Base-by-base conservation (phyloP, 2,797 vertebrate species). In the Spatula clypeata region DNA sequence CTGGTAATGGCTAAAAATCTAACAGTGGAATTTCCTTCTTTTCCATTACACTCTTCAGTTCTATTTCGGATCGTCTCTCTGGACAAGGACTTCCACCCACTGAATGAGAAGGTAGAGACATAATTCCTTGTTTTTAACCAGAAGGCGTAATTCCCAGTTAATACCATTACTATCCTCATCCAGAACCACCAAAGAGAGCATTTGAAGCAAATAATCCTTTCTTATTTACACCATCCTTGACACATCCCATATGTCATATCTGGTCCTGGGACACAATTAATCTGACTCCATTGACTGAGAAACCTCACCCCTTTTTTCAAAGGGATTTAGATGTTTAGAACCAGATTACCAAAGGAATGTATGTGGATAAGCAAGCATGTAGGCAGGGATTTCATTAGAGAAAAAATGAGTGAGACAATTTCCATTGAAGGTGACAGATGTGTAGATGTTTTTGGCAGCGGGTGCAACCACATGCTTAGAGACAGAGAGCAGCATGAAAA, bases 1-100 rank as follows among this genome's bases (percentile, higher is more conserved):
- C 70, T 79, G n/a, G 4, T 55, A 71, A 70, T 27, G 5, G 24
- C 44, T 90, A 47, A 34, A 60, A 49, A 36, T 11, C 36, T 97
- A 90, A 98, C 38, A 13, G 24, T 60, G 91, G 75, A 81, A 86
- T 93, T 95, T 97, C 87, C 82, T 91, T 88, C 65, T 95, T 40
- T 97, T 96, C 86, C 12, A 0, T 90, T 86, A 8, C 87, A 57
- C 38, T 54, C 72, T 83, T 79, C 96, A 99, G 99, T 99, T 73
- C 93, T 98, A 29, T 99, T 99, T 96, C 98, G 99, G 95, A 95
- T 99, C 36, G 40, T 99, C 53, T 97, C 98, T 4, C 54, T 99
- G 97, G 98, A 99, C 94, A 96, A 96, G 44, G 95, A 97, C 29
- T 98, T 99, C 64, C 96, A 92, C 72, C 98, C 98, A 0, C 26